Evolutionary conservation across 2,888 invertebrate species (phyloP).

Genomic region (Lycocerus yunnanus): DNA sequence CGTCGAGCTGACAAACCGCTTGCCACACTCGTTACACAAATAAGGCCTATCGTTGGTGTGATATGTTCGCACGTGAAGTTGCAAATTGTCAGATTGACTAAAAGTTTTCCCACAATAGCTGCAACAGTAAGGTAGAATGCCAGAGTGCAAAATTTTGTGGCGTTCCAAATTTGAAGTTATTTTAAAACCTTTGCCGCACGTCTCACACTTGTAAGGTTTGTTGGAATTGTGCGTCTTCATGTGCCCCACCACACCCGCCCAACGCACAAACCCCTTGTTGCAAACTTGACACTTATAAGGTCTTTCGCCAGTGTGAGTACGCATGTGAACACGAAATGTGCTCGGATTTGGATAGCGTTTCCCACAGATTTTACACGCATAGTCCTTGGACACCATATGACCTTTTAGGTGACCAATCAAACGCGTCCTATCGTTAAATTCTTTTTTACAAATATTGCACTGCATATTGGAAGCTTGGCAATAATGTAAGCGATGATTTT

Average conservation of each 20-base stretch:
- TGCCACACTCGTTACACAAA: conserved; percentile 51
- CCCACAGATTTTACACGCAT: conserved; percentile 52
- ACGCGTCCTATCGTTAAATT: conserved; percentile 48
- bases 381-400: conserved; percentile 51
- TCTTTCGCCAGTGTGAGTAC: conserved; percentile 61
- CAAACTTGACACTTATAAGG: conserved; percentile 52
- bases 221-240: conserved; percentile 49
- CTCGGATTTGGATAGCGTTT: conserved; percentile 54
- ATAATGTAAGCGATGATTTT: conserved; percentile 42
- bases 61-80: conserved; percentile 50
- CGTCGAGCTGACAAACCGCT: conserved; percentile 51
- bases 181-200: conserved; percentile 51
- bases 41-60: conserved; percentile 52
- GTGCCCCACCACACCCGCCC: conserved; percentile 51
- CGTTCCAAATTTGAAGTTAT: conserved; percentile 50
- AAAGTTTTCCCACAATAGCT: conserved; percentile 51
- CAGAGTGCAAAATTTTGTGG: conserved; percentile 50
- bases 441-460: conserved; percentile 51
- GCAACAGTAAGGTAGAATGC: conserved; percentile 48
- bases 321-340: conserved; percentile 62
- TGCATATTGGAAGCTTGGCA: conserved; percentile 43
- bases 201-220: conserved; percentile 49
- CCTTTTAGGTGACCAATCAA: conserved; percentile 51
- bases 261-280: conserved; percentile 50
- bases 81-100: conserved; percentile 50